Base-by-base conservation (phyloP, 2,888 invertebrate species). In the Machimus atricapillus region DNA sequence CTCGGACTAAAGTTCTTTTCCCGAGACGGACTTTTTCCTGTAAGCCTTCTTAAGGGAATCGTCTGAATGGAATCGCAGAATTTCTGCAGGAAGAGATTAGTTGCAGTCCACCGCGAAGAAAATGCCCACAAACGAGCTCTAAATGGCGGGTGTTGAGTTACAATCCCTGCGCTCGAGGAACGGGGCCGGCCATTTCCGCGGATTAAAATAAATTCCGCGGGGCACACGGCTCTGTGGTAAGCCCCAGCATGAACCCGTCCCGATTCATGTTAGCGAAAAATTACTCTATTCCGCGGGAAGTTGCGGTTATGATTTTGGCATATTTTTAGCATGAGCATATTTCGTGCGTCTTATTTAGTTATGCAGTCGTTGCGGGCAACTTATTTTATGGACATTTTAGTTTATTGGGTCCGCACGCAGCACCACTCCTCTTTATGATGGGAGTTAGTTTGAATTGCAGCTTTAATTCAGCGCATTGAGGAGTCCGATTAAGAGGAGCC, bases 141-240 rank as follows among this genome's bases (percentile, higher is more conserved):
- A 37, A 83, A 83, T 52, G 58, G 66, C 82, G 82, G 82, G 82
- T 83, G 82, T 83, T 83, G 82, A 83, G 82, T 83, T 83, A 83
- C 82, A 83, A 83, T 83, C 40, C 66, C 19, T 16, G 66, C 52
- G 27, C 14, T 19, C 52, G n/a, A 6, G 77, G 31, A 16, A 31
- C 40, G 14, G n/a, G 56, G 16, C 81, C 19, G 43, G 34, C 58
- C 40, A 83, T 83, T 83, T 83, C 66, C 40, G 31, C 58, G 82
- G 82, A 83, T 83, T 83, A 83, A 83, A 83, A 83, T 83, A 83
- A 83, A 83, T 83, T 83, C 37, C 82, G 31, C 58, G 40, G 58
- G 66, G 37, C 82, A 37, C 40, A 12, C 66, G 66, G 23, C 23
- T 27, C 12, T 19, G 66, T 12, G 8, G 23, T 83, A 23, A 46